Percentiles rank a stretch among this genome's conserved stretches.
These are phyloP conservation scores for Leuciscus waleckii DNA, from an alignment of 2,797 vertebrate species.

Conservation along the genomic window DNA sequence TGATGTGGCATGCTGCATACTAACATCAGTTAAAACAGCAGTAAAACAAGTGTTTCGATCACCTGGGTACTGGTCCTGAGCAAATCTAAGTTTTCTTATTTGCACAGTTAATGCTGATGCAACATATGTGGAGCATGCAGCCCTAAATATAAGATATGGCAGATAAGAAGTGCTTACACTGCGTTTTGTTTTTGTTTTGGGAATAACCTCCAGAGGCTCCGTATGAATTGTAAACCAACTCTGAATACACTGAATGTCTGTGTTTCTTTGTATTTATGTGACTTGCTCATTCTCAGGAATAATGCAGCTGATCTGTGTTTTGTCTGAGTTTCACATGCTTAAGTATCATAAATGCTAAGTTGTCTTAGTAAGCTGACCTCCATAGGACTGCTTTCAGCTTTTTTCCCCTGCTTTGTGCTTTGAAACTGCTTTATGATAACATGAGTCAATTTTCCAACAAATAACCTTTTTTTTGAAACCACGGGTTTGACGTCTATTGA, in stretches of 20 bases:
- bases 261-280: background rate
- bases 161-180: background rate
- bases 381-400: slow-evolving; percentile 63
- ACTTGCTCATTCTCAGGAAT: background rate
- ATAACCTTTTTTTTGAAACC: slow-evolving; percentile 43
- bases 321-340: slow-evolving; percentile 13
- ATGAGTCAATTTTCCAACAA: slow-evolving; percentile 63
- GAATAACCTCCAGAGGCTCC: background rate
- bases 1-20: background rate
- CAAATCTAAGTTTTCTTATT: background rate
- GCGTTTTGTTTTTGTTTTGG: background rate
- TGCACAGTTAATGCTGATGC: slow-evolving; percentile 15
- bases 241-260: background rate
- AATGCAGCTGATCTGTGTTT: slow-evolving; percentile 1
- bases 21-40: background rate
- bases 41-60: background rate
- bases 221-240: background rate
- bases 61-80: background rate
- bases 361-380: slow-evolving; percentile 59
- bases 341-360: background rate
- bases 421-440: slow-evolving; percentile 50
- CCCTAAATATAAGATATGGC: background rate
- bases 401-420: slow-evolving; percentile 53
- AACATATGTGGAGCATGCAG: slow-evolving; percentile 13
- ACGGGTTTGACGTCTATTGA: background rate